Percentiles rank a stretch among this genome's conserved stretches.
phyloP scores from a whole-genome alignment of 2,888 invertebrate species.

The Drosophila peninsularis region DNA sequence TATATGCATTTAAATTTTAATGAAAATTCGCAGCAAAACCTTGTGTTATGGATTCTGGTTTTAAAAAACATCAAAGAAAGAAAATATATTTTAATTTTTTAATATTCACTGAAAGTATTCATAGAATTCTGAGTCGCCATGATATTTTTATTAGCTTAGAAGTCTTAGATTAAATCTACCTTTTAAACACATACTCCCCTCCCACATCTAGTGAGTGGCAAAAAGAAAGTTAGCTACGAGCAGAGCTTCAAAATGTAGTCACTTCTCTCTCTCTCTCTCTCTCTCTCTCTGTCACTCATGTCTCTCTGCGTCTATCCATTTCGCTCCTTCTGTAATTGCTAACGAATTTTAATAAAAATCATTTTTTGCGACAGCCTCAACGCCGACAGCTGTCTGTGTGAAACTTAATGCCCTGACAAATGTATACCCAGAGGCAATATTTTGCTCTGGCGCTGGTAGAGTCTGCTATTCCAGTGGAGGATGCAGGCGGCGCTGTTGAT shows the following conservation, averaged over 20 bases:
- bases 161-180: neutral
- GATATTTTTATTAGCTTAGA: neutral
- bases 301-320: neutral
- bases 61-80: no score
- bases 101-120: no score
- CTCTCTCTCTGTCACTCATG: neutral
- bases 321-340: conserved; percentile 32
- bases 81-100: no score
- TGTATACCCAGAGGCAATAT: conserved; percentile 27
- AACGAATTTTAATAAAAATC: conserved; percentile 54
- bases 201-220: neutral
- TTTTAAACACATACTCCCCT: neutral
- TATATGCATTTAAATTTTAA: no score
- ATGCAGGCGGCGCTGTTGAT: conserved; percentile 35
- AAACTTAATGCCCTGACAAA: conserved; percentile 59
- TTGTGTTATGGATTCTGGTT: no score
- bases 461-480: conserved; percentile 25
- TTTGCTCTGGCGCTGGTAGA: conserved; percentile 1
- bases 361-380: conserved; percentile 29
- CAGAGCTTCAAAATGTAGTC: neutral
- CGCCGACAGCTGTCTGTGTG: conserved; percentile 41
- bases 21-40: no score
- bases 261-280: neutral
- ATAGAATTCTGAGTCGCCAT: no score
- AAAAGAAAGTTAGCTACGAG: neutral